These are phyloP conservation scores for Urosaurus nigricauda DNA, from an alignment of 2,797 vertebrate species.

Conservation along the genomic window DNA sequence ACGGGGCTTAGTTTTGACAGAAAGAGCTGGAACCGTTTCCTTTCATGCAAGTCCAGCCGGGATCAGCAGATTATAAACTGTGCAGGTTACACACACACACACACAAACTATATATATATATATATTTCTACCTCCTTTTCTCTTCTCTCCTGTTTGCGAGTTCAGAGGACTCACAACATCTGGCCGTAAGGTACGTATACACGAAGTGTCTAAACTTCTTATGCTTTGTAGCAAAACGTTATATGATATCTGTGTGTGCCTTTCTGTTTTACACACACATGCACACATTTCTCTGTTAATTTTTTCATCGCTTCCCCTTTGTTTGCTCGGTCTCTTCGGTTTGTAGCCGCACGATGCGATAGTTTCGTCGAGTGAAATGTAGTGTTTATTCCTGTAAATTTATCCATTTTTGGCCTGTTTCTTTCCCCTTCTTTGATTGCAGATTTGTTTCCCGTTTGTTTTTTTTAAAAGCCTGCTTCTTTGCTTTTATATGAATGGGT, in stretches of 20 bases:
- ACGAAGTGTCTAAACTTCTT: constrained; percentile 32
- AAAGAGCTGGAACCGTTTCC: constrained; percentile 52
- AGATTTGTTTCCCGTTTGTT: not conserved
- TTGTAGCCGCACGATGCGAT: not conserved
- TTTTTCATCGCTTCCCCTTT: not conserved
- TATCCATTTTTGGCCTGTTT: rapidly evolving
- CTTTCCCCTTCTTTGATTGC: too few relatives aligned
- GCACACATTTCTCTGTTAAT: too few relatives aligned
- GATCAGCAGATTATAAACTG: constrained; percentile 22
- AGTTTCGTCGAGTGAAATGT: not conserved
- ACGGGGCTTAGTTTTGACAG: constrained; percentile 53
- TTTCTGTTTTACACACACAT: too few relatives aligned
- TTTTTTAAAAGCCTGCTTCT: not conserved
- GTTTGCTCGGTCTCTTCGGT: not conserved
- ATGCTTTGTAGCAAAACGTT: not conserved
- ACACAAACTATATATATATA: too few relatives aligned
- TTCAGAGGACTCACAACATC: constrained; percentile 45
- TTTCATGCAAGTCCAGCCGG: constrained; percentile 49
- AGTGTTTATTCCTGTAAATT: not conserved
- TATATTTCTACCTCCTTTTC: not conserved
- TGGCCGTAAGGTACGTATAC: constrained; percentile 63
- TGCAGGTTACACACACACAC: not conserved
- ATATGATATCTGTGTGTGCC: too few relatives aligned
- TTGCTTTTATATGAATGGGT: not conserved
- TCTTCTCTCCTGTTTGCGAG: constrained; percentile 33